A percentile compares a stretch with the other conserved stretches of the same genome.
Conservation (phyloP, 2,797 vertebrate genomes). For the Sebastiscus tertius region DNA sequence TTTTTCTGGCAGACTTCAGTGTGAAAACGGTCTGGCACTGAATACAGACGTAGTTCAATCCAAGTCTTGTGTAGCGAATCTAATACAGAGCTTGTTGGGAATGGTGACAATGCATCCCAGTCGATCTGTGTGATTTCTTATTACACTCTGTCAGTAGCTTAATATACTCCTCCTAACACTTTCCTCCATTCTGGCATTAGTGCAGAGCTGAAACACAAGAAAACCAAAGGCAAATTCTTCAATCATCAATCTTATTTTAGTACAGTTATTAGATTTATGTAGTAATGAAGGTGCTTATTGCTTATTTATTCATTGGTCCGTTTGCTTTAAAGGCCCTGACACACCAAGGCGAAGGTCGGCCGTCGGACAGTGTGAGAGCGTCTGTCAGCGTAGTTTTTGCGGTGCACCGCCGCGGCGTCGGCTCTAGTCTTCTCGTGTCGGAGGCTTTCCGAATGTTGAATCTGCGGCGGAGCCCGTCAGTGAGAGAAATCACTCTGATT, state of each 20-base stretch:
- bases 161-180: slow-evolving; percentile 33
- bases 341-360: too few species aligned
- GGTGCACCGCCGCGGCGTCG: too few species aligned
- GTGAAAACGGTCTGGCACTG: slow-evolving; percentile 71
- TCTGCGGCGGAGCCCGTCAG: too few species aligned
- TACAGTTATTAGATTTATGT: not conserved
- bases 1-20: slow-evolving; percentile 69
- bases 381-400: too few species aligned
- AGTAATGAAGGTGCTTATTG: not conserved
- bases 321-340: not conserved
- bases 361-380: too few species aligned
- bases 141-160: slow-evolving; percentile 41
- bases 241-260: not conserved
- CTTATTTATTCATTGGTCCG: slow-evolving; percentile 8
- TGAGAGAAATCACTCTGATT: too few species aligned
- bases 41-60: slow-evolving; percentile 57
- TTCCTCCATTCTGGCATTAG: slow-evolving; percentile 11
- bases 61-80: slow-evolving; percentile 64
- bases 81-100: slow-evolving; percentile 59
- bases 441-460: too few species aligned
- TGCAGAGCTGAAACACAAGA: slow-evolving; percentile 15
- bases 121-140: slow-evolving; percentile 60
- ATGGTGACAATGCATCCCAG: slow-evolving; percentile 60
- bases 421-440: too few species aligned
- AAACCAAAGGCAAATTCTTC: slow-evolving; percentile 16